Base-by-base conservation (phyloP, 2,888 invertebrate species). In the Noctua comes region DNA sequence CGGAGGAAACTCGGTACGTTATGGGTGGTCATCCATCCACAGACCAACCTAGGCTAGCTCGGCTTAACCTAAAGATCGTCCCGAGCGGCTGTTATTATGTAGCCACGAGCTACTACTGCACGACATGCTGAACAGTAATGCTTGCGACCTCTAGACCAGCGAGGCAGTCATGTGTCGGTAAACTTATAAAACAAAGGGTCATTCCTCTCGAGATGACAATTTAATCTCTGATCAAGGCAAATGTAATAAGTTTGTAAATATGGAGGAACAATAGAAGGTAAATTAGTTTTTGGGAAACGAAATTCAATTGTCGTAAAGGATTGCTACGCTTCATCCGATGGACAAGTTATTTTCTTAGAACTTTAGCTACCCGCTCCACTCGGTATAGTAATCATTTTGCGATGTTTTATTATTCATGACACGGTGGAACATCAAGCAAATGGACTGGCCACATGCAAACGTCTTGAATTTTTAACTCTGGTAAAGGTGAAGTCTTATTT, bases 171-270 rank as follows among this genome's bases (percentile, higher is more conserved):
- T 89, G 85, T 89, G 88, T 84, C 82, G 74, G 83, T 91, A 93
- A 93, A 93, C 92, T 93, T 92, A 91, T 92, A 66, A 93, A 91
- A 92, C 90, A 91, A 92, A 91, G 92, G 93, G 90, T 91, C 93
- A 89, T 91, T 91, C 91, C 91, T 92, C 90, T 89, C 89, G 90
- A 90, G 90, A 86, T 92, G 91, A 91, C 93, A 94, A 95, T 95
- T 95, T 95, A 94, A 94, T 96, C 94, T 95, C 95, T 94, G 94
- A 94, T 95, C 94, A 94, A 93, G 94, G 93, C 93, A 94, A 95
- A 95, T 93, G 93, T 93, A 95, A 95, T 96, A 95, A 95, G 92
- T 93, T 90, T 90, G 93, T 93, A 95, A 95, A 95, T 95, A 95
- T 94, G 94, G 92, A 93, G 92, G 94, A 95, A 96, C 94, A 95